Evolutionary conservation across 2,888 invertebrate genomes (phyloP).

Genomic region (Hyalella azteca): DNA sequence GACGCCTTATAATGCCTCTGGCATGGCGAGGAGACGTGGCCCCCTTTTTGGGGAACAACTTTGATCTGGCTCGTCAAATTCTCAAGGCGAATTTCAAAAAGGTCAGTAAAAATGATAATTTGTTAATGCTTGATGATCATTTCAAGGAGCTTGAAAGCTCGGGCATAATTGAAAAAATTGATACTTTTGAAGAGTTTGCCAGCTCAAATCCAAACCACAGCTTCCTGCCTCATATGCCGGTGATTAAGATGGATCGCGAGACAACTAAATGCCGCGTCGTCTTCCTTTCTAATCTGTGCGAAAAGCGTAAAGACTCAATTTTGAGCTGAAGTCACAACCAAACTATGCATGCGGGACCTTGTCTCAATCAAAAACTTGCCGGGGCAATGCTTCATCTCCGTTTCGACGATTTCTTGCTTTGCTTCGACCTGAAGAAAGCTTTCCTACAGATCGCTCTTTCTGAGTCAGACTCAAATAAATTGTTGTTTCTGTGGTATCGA

Average conservation of each 20-base stretch:
- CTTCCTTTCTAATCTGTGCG: slow-evolving; percentile 12
- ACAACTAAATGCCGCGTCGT: slow-evolving; percentile 33
- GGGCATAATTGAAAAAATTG: neutral
- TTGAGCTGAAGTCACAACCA: neutral
- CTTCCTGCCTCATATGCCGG: neutral
- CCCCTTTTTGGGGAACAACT: neutral
- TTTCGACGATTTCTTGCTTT: neutral
- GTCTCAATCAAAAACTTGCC: neutral
- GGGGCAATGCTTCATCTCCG: neutral
- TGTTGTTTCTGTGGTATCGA: neutral
- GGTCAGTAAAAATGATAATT: neutral
- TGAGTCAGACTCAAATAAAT: neutral
- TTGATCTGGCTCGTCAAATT: neutral
- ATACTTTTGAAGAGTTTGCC: neutral
- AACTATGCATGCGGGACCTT: neutral
- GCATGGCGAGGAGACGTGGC: neutral
- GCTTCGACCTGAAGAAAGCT: neutral
- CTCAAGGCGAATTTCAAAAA: neutral
- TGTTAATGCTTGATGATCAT: neutral
- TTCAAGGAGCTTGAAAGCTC: neutral
- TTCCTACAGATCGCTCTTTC: neutral
- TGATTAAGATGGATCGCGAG: neutral
- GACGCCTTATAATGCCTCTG: neutral
- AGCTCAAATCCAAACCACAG: neutral
- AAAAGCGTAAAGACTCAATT: neutral